Evolutionary conservation across 2,113 vertebrate species (phyloP), one percentile per base, ranked within the genome.

Genomic region (Ochotona princeps): DNA sequence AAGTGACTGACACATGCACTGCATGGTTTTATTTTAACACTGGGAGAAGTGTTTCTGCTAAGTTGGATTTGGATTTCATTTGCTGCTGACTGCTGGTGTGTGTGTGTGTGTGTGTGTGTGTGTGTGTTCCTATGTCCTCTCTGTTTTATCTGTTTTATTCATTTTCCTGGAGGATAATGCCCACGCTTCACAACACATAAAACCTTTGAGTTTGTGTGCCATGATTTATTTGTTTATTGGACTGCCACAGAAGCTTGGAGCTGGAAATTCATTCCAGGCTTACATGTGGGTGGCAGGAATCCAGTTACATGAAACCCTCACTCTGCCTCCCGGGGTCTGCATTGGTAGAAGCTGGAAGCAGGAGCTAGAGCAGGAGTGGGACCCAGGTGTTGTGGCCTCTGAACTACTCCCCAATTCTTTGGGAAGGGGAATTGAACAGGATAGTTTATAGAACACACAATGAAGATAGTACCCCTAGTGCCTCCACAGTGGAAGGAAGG

Each of bases 41-140:
- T 57, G 83, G 84, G 83, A 74, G 49, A 82, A 73, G 12, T 61
- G 35, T 65, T 92, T 72, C 66, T 94, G 20, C 73, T 81, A 70
- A 65, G 23, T 51, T 83, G 14, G 60, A 44, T 78, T 86, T 86
- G 65, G 61, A 88, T 35, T 82, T 83, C 47, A n/a, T 86, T 91
- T 91, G 66, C n/a, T 88, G 76, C 38, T 76, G 61, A 80, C 32
- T 74, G 11, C 67, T 73, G 26, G 44, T 67, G 14, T 69, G 32
- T 17, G 57, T 80, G 5, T 61, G 44, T 30, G n/a, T 81, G 61
- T 47, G 26, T n/a, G 61, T 84, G 65, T 67, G 17, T 80, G 44
- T 13, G 1, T 35, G 35, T 25, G 63, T 21, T 17, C 54, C 14
- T 18, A 60, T 70, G n/a, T 83, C n/a, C 80, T 21, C 47, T 80